Percentiles rank a stretch among this genome's conserved stretches.
Conservation (phyloP, 2,113 vertebrate genomes). For the Dolichotis patagonum region DNA sequence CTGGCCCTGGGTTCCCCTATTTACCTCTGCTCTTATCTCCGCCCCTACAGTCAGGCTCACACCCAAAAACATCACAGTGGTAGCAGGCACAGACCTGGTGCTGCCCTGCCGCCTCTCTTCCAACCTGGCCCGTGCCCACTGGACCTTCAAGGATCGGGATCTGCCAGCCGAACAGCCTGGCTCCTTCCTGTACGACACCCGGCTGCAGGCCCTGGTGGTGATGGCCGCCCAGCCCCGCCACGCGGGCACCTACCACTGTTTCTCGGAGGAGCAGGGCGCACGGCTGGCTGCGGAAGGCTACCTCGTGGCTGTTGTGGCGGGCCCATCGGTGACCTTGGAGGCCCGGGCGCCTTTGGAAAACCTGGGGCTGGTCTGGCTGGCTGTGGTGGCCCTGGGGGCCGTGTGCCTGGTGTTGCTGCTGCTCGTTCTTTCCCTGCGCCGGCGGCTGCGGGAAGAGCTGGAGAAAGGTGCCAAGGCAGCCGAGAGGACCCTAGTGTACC, state of each 20-base stretch:
- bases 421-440: constrained; percentile 91
- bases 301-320: constrained; percentile 90
- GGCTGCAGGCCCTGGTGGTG: constrained; percentile 91
- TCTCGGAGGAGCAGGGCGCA: constrained; percentile 92
- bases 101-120: constrained; percentile 95
- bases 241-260: constrained; percentile 92
- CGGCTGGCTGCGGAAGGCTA: constrained; percentile 91
- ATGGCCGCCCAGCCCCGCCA: constrained; percentile 88
- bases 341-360: constrained; percentile 92
- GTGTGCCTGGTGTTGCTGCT: constrained; percentile 92
- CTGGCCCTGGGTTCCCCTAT: background rate
- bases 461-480: constrained; percentile 91
- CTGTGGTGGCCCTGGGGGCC: constrained; percentile 93
- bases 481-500: constrained; percentile 96
- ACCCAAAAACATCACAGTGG: constrained; percentile 93
- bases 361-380: constrained; percentile 94
- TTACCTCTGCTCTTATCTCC: background rate
- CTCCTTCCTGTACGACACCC: constrained; percentile 87
- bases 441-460: constrained; percentile 92
- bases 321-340: constrained; percentile 90
- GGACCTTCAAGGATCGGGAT: constrained; percentile 92
- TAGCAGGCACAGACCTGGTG: constrained; percentile 94
- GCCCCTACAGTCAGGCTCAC: constrained; percentile 85
- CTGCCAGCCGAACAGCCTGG: constrained; percentile 84
- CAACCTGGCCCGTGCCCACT: constrained; percentile 93